Base-by-base conservation (phyloP, 2,888 invertebrate genomes). In the Amblyjoppa fuscipennis region DNA sequence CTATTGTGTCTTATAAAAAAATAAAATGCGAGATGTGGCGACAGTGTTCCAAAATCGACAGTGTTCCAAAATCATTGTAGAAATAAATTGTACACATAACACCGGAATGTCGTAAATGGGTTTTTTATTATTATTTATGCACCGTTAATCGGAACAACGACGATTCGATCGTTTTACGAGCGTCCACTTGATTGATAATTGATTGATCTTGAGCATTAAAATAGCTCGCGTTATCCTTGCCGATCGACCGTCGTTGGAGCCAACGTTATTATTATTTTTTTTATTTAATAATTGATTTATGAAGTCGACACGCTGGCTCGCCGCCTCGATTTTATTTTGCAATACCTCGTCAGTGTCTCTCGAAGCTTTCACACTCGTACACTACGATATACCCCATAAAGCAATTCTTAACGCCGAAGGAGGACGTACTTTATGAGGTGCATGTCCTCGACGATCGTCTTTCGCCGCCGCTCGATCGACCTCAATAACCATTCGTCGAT, bases 401-500 rank as follows among this genome's bases (percentile, higher is more conserved):
- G 56, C 73, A 59, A 73, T 59, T 59, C 59, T 73, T 73, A 76
- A 69, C 49, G 61, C 69, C 64, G 66, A 61, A 85, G 76, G 77
- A 81, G 86, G 84, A 83, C 85, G 86, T 87, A 84, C 84, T 84
- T 88, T 88, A 88, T 78, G 87, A 85, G 83, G 71, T 64, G 76
- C 81, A 74, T 83, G 76, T 88, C 85, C 85, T 80, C 68, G 76
- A 64, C 64, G 61, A 53, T 64, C 28, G 73, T 70, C 69, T 87
- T 89, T 59, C 59, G 73, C 41, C 59, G 73, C 41, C 56, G 73
- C 34, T 87, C 82, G 77, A 88, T 88, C 89, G 90, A 88, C 88
- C 89, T 89, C 88, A 88, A 90, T 89, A 89, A 86, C 88, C 89
- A 89, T 89, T 89, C 85, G 86, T 56, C 87, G 88, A 90, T 88